Evolutionary conservation across 2,797 vertebrate genomes (phyloP).

Genomic region (Nannoperca obscura): DNA sequence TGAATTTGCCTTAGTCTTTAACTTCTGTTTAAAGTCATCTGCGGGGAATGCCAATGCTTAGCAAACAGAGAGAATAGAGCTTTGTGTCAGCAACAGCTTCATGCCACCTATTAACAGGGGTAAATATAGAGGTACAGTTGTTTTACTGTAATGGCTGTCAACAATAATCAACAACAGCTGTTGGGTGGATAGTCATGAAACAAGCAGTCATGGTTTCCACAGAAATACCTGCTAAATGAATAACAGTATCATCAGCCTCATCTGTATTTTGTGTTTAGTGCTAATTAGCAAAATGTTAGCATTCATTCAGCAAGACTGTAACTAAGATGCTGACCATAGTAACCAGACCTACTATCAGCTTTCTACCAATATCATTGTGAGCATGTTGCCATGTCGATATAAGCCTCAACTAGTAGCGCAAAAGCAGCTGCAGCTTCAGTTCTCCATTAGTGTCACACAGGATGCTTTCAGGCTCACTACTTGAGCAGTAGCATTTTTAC

Average conservation of each 20-base stretch:
- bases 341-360: neutral
- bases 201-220: too few species aligned
- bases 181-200: neutral
- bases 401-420: too few species aligned
- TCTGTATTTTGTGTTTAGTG: neutral
- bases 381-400: neutral
- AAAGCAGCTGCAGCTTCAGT: too few species aligned
- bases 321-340: neutral
- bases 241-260: neutral
- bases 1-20: slow-evolving; percentile 13
- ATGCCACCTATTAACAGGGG: too few species aligned
- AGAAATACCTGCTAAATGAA: neutral
- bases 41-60: too few species aligned
- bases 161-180: too few species aligned
- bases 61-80: too few species aligned
- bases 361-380: neutral
- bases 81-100: too few species aligned
- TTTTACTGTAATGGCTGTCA: too few species aligned
- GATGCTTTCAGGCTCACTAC: neutral
- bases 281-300: neutral
- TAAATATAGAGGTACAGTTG: too few species aligned
- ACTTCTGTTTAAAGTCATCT: too few species aligned
- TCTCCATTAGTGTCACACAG: neutral
- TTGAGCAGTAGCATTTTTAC: too few species aligned
- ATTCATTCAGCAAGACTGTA: neutral